A percentile compares a stretch with the other conserved stretches of the same genome.
Evolutionary conservation across 1,140 invertebrate species (phyloP).

Genomic region (Zaprionus africanus): DNA sequence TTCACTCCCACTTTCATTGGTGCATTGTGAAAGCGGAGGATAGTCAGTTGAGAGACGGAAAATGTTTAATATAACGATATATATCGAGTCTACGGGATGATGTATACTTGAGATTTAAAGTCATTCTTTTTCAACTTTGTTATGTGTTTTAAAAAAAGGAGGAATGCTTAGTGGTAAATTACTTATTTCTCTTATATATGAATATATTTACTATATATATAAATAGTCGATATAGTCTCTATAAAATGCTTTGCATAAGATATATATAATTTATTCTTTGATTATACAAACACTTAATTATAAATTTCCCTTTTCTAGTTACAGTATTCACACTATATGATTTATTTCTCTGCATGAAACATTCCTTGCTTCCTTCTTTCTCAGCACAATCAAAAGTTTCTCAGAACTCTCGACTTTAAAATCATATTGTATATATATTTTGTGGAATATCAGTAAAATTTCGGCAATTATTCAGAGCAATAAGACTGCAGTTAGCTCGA

Average conservation of each 20-base stretch:
- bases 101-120: background rate
- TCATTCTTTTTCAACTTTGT: too few species aligned
- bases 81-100: background rate
- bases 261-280: too few species aligned
- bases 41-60: background rate
- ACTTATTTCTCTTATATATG: too few species aligned
- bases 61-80: background rate
- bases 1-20: conserved; percentile 18
- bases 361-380: background rate
- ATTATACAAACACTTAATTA: too few species aligned
- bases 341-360: background rate
- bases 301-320: too few species aligned
- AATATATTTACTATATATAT: too few species aligned
- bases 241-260: too few species aligned
- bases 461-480: background rate
- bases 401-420: background rate
- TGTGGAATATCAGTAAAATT: background rate
- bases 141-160: accelerated
- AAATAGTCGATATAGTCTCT: too few species aligned
- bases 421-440: background rate
- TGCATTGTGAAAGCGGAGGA: conserved; percentile 54
- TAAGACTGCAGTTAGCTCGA: background rate
- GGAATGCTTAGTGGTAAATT: too few species aligned
- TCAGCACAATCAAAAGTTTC: background rate
- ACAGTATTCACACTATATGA: background rate